These are phyloP conservation scores for Syngnathus rostellatus DNA, from an alignment of 2,797 vertebrate species.

Conservation along the genomic window DNA sequence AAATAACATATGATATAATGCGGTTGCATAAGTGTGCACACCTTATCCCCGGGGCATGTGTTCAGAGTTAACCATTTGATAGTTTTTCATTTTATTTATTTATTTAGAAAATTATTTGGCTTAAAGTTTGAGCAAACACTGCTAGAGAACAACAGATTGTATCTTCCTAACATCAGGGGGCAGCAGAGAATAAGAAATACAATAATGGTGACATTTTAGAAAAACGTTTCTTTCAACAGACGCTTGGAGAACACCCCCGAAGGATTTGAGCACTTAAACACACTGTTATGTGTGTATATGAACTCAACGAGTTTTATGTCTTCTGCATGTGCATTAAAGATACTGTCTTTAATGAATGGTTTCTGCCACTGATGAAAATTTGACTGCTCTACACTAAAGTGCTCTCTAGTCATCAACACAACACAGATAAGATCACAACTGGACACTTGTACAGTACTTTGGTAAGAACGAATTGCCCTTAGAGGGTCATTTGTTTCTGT, in stretches of 20 bases:
- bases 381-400: constrained; percentile 16
- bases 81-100: background rate
- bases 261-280: background rate
- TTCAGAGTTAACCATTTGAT: background rate
- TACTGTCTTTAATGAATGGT: constrained; percentile 41
- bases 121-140: background rate
- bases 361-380: constrained; percentile 32
- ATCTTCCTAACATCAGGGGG: constrained; percentile 39
- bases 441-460: background rate
- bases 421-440: constrained; percentile 16
- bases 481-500: constrained; percentile 36
- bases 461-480: constrained; percentile 16
- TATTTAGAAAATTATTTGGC: background rate
- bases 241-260: background rate
- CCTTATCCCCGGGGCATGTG: no score
- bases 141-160: background rate
- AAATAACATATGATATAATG: background rate
- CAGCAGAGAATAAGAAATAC: constrained; percentile 47
- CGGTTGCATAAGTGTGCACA: background rate
- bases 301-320: constrained; percentile 17
- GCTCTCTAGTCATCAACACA: constrained; percentile 27
- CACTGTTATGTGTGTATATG: background rate
- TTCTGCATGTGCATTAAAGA: constrained; percentile 29
- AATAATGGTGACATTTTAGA: constrained; percentile 3
- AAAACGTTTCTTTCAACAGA: background rate